Conservation (phyloP, 2,797 vertebrate species). For the Meda fulgida region DNA sequence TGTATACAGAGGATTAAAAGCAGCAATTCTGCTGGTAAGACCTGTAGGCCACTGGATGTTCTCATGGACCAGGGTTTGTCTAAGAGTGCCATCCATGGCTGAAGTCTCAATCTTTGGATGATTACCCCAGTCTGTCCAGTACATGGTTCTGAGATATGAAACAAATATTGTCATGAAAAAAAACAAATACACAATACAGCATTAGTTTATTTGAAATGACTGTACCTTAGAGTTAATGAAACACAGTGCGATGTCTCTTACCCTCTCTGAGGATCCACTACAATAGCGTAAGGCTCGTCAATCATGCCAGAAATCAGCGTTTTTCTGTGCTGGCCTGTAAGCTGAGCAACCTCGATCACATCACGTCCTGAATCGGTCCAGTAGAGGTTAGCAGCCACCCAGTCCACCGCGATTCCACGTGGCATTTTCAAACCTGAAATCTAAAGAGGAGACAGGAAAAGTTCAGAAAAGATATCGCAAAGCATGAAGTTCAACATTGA, state of each 20-base stretch:
- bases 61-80: conserved; percentile 92
- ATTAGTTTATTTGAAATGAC: neutral
- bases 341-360: conserved; percentile 95
- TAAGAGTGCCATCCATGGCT: conserved; percentile 94
- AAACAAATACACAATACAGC: neutral
- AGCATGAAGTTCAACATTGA: neutral
- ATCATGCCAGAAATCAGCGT: conserved; percentile 98
- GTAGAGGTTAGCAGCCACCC: conserved; percentile 96
- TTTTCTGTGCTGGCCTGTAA: conserved; percentile 93
- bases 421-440: conserved; percentile 96
- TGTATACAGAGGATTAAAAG: neutral
- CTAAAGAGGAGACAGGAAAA: conserved; percentile 65
- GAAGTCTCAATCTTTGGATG: conserved; percentile 97
- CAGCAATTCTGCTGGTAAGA: conserved; percentile 58
- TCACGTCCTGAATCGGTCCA: conserved; percentile 97
- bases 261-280: conserved; percentile 93
- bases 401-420: conserved; percentile 93
- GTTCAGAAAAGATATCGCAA: neutral
- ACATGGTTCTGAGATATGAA: conserved; percentile 86
- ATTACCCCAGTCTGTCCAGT: conserved; percentile 99
- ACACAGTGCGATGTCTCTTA: conserved; percentile 56
- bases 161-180: neutral
- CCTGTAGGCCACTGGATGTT: conserved; percentile 98
- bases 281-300: conserved; percentile 94
- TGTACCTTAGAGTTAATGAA: neutral